Base-by-base conservation (phyloP, 2,113 vertebrate genomes). In the Cariama cristata region DNA sequence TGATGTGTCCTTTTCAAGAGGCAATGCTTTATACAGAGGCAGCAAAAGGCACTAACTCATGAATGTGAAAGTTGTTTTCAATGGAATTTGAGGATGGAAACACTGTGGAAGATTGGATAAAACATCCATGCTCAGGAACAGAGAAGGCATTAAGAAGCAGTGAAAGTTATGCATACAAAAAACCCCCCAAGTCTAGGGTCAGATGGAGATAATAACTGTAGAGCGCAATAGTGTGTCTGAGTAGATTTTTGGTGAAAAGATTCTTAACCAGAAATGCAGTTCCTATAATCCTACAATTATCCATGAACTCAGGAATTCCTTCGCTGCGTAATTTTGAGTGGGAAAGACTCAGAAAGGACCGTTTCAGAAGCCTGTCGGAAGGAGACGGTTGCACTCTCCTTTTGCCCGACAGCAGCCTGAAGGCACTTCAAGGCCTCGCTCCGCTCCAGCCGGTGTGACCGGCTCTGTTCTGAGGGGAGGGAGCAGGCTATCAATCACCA, bases 31-130 rank as follows among this genome's bases (percentile, higher is more conserved):
- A 63, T 72, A 50, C n/a, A 87, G 56, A 91, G 47, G 20, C 14
- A 64, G 44, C 10, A 97, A 87, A 82, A 97, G 47, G 53, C 11
- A 85, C 2, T 91, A 92, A 85, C 28, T 94, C 56, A 81, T n/a
- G 60, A 38, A 86, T 94, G 44, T 56, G 5, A 72, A 86, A 96
- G 35, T 52, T 56, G 28, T 84, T 71, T 90, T 90, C 44, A 73
- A n/a, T 83, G 6, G 95, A 58, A 33, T 55, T 9, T 81, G n/a
- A 79, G 11, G 12, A 64, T 2, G 66, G 58, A 73, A 69, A 5
- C 28, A 55, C 20, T 81, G 32, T 69, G 22, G 22, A 77, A 80
- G 56, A 58, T 9, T 58, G 42, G 17, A 63, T 33, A 55, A 80
- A 95, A 85, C 12, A 81, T 79, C 18, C 72, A 40, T 69, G n/a